Evolutionary conservation across 2,888 invertebrate species (phyloP), one percentile per base, ranked within the genome.

Genomic region (Bellardia bayeri): DNA sequence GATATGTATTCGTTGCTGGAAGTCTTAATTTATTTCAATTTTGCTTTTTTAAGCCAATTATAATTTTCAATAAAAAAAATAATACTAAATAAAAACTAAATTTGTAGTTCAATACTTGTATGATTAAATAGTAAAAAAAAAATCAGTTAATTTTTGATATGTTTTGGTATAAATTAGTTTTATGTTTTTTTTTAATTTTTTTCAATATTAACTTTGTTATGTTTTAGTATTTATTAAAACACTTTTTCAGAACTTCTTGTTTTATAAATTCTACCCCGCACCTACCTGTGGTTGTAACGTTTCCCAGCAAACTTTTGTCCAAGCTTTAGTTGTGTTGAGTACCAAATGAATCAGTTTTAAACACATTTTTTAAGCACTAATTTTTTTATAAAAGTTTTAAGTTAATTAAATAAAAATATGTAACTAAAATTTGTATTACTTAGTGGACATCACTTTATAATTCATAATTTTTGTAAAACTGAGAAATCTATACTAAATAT

Each of bases 1-100:
- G 93, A 93, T 93, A 93, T 93, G 93, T 93, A 91, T 90, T 91
- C 91, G 93, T 93, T 93, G 93, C 93, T 90, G 92, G 88, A 91
- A 93, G 93, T 93, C 92, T 92, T 91, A 63, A 69, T 61, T 33
- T 68, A 1, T 33, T 33, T 69, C 8, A n/a, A 2, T 5, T 64
- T 45, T 56, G 8, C 16, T 13, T 83, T 71, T 88, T 85, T 88
- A 79, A 81, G 68, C 56, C 58, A 74, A 82, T 61, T 63, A 23
- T 81, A 56, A 69, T 14, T 11, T 42, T 33, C 69, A 80, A 13
- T 45, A n/a, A 40, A 54, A 30, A 66, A 81, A 63, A 37, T 14
- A 68, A 13, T 56, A 54, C 13, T 14, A 68, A 42, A 56, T 74
- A 40, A 76, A 58, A 45, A 54, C 51, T 71, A 74, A 58, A 2